Base-by-base conservation (phyloP, 2,888 invertebrate species). In the Metacarcinus magister region DNA sequence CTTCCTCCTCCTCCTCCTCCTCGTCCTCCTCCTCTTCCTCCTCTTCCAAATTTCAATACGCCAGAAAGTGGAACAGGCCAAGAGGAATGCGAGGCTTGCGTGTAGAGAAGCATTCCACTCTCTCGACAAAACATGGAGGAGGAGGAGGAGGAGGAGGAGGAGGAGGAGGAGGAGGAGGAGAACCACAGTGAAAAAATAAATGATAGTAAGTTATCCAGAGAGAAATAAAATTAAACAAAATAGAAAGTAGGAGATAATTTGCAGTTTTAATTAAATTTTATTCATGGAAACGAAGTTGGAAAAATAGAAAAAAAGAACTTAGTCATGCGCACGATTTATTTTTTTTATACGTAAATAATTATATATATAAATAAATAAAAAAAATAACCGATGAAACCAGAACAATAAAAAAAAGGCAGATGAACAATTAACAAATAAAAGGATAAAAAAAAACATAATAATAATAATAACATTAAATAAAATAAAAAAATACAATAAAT, bases 21-120 rank as follows among this genome's bases (percentile, higher is more conserved):
- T 67, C n/a, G 4, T 67, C 67, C n/a, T 67, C 67, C 19, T 23
- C 67, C 67, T 67, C 67, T 23, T 67, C 19, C 67, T 67, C 67
- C n/a, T 67, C 82, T 32, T 82, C 82, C 32, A 82, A 82, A 82
- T 82, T 82, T 82, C 28, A 82, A 82, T 28, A 82, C 82, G 82
- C 5, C 82, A 82, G 82, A 28, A 82, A 82, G 32, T 82, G 82
- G 82, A 82, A 67, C n/a, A 8, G 5, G 23, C 19, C 67, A 23
- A 67, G 19, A 67, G 67, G 67, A 23, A 67, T 67, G 67, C 67
- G 1, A 54, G 67, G 67, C 19, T 23, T 67, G n/a, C n/a, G 67
- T 67, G 67, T 67, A 23, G 67, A 16, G n/a, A 67, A 67, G n/a
- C 67, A 67, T n/a, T 67, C 67, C 67, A 23, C 67, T n/a, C 1